Conservation (phyloP, 2,888 invertebrate genomes). For the Idaea straminata region DNA sequence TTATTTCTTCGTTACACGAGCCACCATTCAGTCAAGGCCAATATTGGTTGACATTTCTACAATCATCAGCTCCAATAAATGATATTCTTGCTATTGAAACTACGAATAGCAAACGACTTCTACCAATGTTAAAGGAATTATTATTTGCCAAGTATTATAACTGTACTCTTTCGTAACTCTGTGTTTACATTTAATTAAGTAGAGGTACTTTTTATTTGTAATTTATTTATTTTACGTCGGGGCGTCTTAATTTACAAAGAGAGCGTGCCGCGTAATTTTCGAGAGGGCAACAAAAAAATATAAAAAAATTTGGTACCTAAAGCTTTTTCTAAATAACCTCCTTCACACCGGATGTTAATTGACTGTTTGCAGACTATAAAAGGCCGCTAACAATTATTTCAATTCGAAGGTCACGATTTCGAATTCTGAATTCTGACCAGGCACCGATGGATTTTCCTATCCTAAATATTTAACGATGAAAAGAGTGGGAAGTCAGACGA, state of each 20-base stretch:
- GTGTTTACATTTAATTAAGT: constrained; percentile 21
- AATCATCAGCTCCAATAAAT: constrained; percentile 4
- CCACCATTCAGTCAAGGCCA: background rate
- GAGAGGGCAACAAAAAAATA: background rate
- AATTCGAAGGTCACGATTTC: background rate
- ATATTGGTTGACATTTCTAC: background rate
- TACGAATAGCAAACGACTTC: background rate
- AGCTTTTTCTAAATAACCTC: background rate
- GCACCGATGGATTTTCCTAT: background rate
- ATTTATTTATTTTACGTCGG: constrained; percentile 19
- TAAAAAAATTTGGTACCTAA: background rate
- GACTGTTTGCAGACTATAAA: background rate
- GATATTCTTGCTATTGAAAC: constrained; percentile 7
- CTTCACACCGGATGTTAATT: background rate
- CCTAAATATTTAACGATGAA: background rate
- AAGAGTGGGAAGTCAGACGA: constrained; percentile 18
- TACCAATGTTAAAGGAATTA: background rate
- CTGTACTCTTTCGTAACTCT: constrained; percentile 12
- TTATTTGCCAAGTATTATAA: background rate
- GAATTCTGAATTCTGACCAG: background rate
- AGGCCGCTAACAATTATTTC: background rate
- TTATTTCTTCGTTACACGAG: background rate
- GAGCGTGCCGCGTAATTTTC: background rate
- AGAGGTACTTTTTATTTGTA: constrained; percentile 16
- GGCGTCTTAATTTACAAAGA: constrained; percentile 10